Percentiles rank a stretch among this genome's conserved stretches.
These are phyloP conservation scores for Knipowitschia caucasica DNA, from an alignment of 2,797 vertebrate genomes.

Conservation along the genomic window DNA sequence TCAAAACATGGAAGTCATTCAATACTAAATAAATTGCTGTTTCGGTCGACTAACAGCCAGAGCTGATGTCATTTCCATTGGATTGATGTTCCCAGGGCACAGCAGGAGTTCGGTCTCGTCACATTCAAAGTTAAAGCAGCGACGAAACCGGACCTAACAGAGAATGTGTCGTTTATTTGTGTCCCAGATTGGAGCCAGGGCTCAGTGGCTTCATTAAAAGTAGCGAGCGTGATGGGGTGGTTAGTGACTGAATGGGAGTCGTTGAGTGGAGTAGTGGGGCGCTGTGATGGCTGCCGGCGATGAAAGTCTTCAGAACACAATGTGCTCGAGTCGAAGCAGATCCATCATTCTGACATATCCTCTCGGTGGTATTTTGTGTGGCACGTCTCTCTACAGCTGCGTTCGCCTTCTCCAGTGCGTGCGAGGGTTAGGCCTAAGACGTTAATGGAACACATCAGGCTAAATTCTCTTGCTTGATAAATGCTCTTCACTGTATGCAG, in stretches of 20 bases:
- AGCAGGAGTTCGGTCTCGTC: too few species aligned
- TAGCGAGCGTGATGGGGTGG: conserved; percentile 17
- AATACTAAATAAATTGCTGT: too few species aligned
- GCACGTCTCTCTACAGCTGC: conserved; percentile 40
- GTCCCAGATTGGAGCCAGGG: background rate
- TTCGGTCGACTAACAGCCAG: too few species aligned
- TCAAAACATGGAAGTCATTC: too few species aligned
- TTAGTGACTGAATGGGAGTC: conserved; percentile 19
- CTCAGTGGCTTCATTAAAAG: conserved; percentile 28
- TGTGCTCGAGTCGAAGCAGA: conserved; percentile 30
- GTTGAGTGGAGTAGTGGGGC: conserved; percentile 9
- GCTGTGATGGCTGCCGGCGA: conserved; percentile 18
- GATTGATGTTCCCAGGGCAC: too few species aligned
- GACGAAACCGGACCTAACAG: too few species aligned
- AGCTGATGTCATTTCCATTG: too few species aligned
- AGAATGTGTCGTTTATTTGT: background rate
- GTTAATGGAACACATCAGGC: conserved; percentile 53
- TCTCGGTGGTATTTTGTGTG: conserved; percentile 38
- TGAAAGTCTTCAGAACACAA: conserved; percentile 30
- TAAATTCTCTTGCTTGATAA: conserved; percentile 54
- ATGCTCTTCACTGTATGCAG: too few species aligned
- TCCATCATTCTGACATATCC: conserved; percentile 38
- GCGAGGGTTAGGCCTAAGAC: conserved; percentile 25
- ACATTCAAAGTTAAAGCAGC: too few species aligned
- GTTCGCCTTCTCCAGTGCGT: conserved; percentile 29